Percentiles rank a stretch among this genome's conserved stretches.
Evolutionary conservation across 2,113 vertebrate species (phyloP).

Genomic region (Zeus faber): DNA sequence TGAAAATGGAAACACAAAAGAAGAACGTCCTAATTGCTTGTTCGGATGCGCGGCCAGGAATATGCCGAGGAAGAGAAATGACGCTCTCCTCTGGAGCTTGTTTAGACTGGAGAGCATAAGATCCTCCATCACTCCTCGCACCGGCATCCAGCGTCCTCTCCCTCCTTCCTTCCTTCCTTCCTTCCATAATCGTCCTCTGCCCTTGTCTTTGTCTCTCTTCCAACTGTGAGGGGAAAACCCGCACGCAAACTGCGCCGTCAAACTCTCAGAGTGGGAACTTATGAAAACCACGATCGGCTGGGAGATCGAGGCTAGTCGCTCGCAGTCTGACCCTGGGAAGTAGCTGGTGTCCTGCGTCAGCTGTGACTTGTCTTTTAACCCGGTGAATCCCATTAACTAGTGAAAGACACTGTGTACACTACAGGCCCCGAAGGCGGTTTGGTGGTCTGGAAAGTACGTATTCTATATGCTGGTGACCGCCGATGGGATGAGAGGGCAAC

Average conservation of each 20-base stretch:
- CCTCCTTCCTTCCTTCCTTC: constrained; percentile 19
- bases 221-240: no score
- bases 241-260: neutral
- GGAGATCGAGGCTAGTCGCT: neutral
- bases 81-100: constrained; percentile 33
- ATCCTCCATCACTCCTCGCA: constrained; percentile 30
- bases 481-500: neutral
- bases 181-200: constrained; percentile 23
- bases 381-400: constrained; percentile 7
- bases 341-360: constrained; percentile 11
- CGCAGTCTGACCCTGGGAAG: neutral
- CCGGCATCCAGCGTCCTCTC: constrained; percentile 19
- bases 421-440: neutral
- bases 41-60: constrained; percentile 28
- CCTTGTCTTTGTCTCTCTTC: constrained; percentile 3
- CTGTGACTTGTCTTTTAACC: constrained; percentile 7
- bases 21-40: constrained; percentile 6
- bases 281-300: constrained; percentile 9
- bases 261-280: constrained; percentile 31
- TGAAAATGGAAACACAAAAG: constrained; percentile 30
- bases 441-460: constrained; percentile 1
- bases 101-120: constrained; percentile 39
- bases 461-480: constrained; percentile 3
- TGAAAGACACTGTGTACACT: constrained; percentile 11
- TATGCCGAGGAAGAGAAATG: constrained; percentile 42